Evolutionary conservation across 2,113 vertebrate species (phyloP).

Genomic region (Motacilla alba): DNA sequence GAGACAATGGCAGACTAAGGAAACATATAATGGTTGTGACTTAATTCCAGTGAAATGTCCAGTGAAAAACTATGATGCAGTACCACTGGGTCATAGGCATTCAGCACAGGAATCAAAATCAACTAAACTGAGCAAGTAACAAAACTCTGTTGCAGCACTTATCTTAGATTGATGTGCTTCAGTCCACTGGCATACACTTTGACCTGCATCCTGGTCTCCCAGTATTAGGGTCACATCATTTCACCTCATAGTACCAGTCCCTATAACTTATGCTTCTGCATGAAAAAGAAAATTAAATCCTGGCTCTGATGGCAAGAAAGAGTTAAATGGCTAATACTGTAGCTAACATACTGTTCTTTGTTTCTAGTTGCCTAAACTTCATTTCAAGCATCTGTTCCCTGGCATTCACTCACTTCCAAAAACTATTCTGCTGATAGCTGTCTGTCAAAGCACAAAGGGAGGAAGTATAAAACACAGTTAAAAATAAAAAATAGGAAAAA

Average conservation of each 20-base stretch:
- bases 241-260: neutral
- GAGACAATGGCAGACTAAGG: neutral
- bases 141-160: neutral
- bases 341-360: neutral
- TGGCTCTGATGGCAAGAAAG: neutral
- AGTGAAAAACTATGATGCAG: neutral
- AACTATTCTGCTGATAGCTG: constrained; percentile 28
- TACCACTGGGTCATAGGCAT: neutral
- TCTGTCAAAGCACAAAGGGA: constrained; percentile 53
- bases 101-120: neutral
- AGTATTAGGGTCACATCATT: neutral
- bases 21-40: neutral
- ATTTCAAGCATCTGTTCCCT: constrained; percentile 35
- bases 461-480: neutral
- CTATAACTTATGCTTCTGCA: neutral
- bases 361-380: constrained; percentile 24
- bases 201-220: neutral
- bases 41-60: neutral
- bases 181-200: neutral
- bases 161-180: neutral
- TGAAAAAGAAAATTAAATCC: neutral
- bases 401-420: constrained; percentile 22
- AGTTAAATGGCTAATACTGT: neutral
- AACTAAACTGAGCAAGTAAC: neutral
- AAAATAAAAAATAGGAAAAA: constrained; percentile 20